These are phyloP conservation scores for Muricea muricata DNA, from an alignment of 92 coral and sea anemone genomes.

Conservation along the genomic window DNA sequence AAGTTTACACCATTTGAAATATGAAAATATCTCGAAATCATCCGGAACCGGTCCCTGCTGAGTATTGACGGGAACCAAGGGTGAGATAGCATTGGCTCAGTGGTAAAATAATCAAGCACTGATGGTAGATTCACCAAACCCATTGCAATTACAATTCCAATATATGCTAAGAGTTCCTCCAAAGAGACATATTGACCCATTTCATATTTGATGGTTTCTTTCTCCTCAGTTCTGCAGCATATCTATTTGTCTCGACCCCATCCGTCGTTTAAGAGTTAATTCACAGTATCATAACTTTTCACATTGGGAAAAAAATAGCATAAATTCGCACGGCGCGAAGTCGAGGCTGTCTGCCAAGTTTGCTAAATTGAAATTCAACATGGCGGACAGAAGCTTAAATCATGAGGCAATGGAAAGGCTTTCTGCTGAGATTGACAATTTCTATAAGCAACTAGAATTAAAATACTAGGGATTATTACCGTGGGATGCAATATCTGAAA, in stretches of 20 bases:
- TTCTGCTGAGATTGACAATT: not conserved
- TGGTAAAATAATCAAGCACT: constrained; percentile 12
- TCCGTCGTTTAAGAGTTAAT: not conserved
- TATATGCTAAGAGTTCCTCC: constrained; percentile 43
- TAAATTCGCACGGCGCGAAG: not conserved
- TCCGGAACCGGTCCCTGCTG: too few species aligned
- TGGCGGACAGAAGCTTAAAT: not conserved
- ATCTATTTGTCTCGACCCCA: constrained; percentile 48
- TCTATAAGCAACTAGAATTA: not conserved
- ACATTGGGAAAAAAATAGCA: not conserved
- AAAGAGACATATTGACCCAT: constrained; percentile 11
- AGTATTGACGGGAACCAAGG: too few species aligned
- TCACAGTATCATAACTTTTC: too few species aligned
- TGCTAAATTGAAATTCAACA: not conserved
- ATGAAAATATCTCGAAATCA: too few species aligned
- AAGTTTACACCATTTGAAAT: too few species aligned
- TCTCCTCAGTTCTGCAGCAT: constrained; percentile 49
- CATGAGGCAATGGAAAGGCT: not conserved
- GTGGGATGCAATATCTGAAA: constrained; percentile 12
- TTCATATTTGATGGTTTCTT: constrained; percentile 9
- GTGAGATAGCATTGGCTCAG: too few species aligned
- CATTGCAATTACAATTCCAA: constrained; percentile 26
- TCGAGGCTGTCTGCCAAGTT: not conserved
- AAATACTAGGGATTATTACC: not conserved
- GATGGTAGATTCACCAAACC: constrained; percentile 57